Evolutionary conservation across 2,797 vertebrate species (phyloP), one percentile per base, ranked within the genome.

Genomic region (Dicrostonyx torquatus): DNA sequence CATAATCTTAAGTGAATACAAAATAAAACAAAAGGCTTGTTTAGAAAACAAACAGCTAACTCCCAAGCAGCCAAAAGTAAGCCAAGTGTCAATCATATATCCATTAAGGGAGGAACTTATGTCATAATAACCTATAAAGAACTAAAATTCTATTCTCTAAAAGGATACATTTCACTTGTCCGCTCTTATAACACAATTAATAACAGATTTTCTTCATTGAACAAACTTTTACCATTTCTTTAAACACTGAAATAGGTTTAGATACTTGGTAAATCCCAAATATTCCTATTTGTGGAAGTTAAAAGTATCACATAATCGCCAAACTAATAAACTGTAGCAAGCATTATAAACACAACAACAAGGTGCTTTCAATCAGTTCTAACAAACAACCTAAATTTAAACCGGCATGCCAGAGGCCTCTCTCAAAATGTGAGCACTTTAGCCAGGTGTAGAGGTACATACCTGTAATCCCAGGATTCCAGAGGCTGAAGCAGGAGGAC

Each of bases 1-100:
- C 50, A 95, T 83, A 95, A 96, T 85, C 62, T 78, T 83, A 80
- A 79, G n/a, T 90, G 93, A 88, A 94, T 82, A 92, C 29, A 96
- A 96, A 89, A 87, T 55, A 87, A 68, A 92, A 84, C 37, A 76
- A 84, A 87, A 80, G 87, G 43, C 43, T 91, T 93, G 9, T 88
- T 90, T 77, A 86, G 90, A 79, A 37, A 87, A 55, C 45, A 96
- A 4, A 13, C 13, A 93, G 89, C 68, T 64, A 77, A 76, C 50
- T 91, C 37, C 75, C 31, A 87, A 94, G 83, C 29, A 90, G 60
- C 55, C 80, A 90, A 95, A 94, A 89, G 20, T 90, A 90, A 85
- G 86, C 75, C 45, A 94, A 91, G 82, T 94, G 55, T 94, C 34
- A 84, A 45, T 62, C 84, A 93, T 29, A 93, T 29, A 66, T 87